Evolutionary conservation across 2,113 vertebrate genomes (phyloP).

Genomic region (Syngnathus floridae): DNA sequence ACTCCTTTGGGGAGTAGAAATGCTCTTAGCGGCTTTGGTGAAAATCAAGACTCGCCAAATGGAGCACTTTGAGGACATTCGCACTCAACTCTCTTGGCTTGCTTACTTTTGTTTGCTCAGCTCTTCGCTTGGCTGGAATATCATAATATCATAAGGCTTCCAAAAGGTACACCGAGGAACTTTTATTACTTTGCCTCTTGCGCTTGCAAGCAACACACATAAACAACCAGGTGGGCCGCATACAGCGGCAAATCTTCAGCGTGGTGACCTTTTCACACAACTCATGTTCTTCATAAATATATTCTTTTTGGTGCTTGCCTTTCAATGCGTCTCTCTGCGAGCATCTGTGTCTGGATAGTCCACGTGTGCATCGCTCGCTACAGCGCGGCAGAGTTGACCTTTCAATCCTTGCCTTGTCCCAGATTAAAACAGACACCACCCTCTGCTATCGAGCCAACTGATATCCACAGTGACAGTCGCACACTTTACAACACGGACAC

Average conservation of each 20-base stretch:
- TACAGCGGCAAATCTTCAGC: slow-evolving; percentile 45
- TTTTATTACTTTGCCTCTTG: slow-evolving; percentile 11
- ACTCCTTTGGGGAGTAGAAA: slow-evolving; percentile 62
- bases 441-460: slow-evolving; percentile 63
- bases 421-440: slow-evolving; percentile 68
- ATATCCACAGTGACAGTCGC: slow-evolving; percentile 50
- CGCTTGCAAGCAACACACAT: slow-evolving; percentile 9
- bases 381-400: slow-evolving; percentile 61
- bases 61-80: slow-evolving; percentile 72
- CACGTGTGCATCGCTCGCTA: slow-evolving; percentile 34
- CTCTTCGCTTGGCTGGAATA: slow-evolving; percentile 9
- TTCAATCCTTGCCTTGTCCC: slow-evolving; percentile 62
- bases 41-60: slow-evolving; percentile 75
- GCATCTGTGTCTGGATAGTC: slow-evolving; percentile 29
- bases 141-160: slow-evolving; percentile 37
- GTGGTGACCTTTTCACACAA: slow-evolving; percentile 63
- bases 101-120: slow-evolving; percentile 47
- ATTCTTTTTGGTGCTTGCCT: slow-evolving; percentile 49
- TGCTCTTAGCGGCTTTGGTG: slow-evolving; percentile 70
- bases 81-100: slow-evolving; percentile 65
- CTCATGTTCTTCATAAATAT: slow-evolving; percentile 61
- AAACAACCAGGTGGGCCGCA: background rate
- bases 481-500: slow-evolving; percentile 19
- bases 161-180: slow-evolving; percentile 30
- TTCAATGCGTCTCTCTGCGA: slow-evolving; percentile 52